Evolutionary conservation across 2,113 vertebrate species (phyloP).

Genomic region (Nansenia antarctica): DNA sequence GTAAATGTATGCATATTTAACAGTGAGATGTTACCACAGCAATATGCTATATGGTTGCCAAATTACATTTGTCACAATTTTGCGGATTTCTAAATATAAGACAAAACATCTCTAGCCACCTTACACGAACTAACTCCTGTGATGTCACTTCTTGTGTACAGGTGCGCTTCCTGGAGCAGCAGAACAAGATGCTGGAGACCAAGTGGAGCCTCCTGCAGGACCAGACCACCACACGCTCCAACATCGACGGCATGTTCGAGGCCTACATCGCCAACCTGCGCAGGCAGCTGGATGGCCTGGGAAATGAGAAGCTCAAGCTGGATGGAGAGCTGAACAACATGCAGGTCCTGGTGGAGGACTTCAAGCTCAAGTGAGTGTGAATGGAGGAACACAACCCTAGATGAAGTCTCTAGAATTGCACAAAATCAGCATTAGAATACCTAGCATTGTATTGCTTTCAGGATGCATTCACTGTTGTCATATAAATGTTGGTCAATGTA

Average conservation of each 20-base stretch:
- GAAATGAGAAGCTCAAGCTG: slow-evolving; percentile 82
- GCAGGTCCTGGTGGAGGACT: slow-evolving; percentile 89
- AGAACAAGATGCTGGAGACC: slow-evolving; percentile 97
- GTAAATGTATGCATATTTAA: no score
- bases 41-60: no score
- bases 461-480: not conserved
- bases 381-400: no score
- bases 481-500: not conserved
- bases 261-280: slow-evolving; percentile 83
- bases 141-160: slow-evolving; percentile 30
- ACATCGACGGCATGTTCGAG: slow-evolving; percentile 87
- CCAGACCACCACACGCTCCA: slow-evolving; percentile 76
- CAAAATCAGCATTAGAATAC: no score
- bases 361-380: slow-evolving; percentile 88
- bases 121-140: no score
- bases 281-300: slow-evolving; percentile 83
- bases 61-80: no score
- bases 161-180: slow-evolving; percentile 94
- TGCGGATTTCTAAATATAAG: no score
- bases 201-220: slow-evolving; percentile 91
- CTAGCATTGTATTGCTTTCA: not conserved
- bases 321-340: slow-evolving; percentile 87
- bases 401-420: no score
- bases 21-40: no score
- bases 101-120: no score